Evolutionary conservation across 1,140 invertebrate genomes (phyloP), one percentile per base, ranked within the genome.

Genomic region (Muscidifurax raptorellus): DNA sequence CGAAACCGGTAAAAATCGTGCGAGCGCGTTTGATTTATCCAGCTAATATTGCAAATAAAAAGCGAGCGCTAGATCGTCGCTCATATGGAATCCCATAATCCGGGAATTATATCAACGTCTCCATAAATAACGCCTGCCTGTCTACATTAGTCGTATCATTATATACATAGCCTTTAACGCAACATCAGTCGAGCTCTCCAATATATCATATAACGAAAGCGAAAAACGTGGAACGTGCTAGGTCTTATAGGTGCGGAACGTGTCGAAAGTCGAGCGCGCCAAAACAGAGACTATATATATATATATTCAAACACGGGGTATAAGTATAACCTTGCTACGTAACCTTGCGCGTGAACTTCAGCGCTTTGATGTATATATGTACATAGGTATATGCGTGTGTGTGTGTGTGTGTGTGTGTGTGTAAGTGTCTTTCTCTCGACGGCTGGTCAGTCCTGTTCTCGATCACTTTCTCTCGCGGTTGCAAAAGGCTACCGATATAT

Each of bases 401-500:
- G 0, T 15, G 0, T 28, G 47, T 9, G 7, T 67, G 32, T 59
- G 77, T 79, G 83, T 84, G 86, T 72, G 32, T 67, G 80, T 22
- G 44, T 15, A 10, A 47, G 52, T 59, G 52, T 59, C 52, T 59
- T 71, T 36, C 79, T 84, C 25, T 80, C 74, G 30, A n/a, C 36
- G 36, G 40, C 59, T 85, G 87, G 87, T 87, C 86, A 78, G 82
- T 88, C 80, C 85, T 74, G 85, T 86, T 88, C 89, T 87, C 89
- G 90, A 92, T 92, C 89, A 92, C 92, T 93, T 93, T 93, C 92
- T 91, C 92, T 88, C 80, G 83, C 77, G 76, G 85, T 85, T 25
- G 64, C 59, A 30, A 27, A 27, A 71, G 28, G 28, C 69, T 30
- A 28, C 30, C 28, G 64, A 27, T 66, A 18, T 27, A 69, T n/a